Evolutionary conservation across 2,797 vertebrate species (phyloP).

Genomic region (Acrocephalus scirpaceus): DNA sequence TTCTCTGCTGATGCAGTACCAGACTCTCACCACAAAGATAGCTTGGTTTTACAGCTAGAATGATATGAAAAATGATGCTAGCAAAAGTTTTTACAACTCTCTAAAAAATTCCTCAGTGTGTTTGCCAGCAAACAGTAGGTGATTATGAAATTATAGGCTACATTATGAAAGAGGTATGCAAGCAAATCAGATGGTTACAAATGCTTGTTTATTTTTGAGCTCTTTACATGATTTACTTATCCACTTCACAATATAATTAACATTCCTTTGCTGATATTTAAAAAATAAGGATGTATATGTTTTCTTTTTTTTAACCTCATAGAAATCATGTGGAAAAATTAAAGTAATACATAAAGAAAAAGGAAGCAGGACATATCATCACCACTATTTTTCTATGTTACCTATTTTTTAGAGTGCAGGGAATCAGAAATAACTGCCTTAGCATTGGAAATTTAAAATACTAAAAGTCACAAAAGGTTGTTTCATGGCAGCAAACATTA

Average conservation of each 20-base stretch:
- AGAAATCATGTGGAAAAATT: conserved; percentile 14
- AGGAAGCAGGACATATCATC: not conserved
- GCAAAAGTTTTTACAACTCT: conserved; percentile 38
- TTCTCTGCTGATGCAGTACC: rapidly evolving
- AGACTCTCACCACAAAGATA: not conserved
- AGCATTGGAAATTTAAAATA: not conserved
- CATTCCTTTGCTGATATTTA: not conserved
- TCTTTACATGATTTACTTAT: conserved; percentile 14
- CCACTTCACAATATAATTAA: conserved; percentile 43
- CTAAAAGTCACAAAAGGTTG: not conserved
- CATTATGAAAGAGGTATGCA: not conserved
- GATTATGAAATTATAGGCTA: conserved; percentile 41
- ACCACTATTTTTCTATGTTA: not conserved
- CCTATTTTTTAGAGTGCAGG: not conserved
- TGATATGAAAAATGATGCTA: conserved; percentile 8
- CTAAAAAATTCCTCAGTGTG: conserved; percentile 10
- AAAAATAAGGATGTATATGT: not conserved
- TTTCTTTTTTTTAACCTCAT: not conserved
- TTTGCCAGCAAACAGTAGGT: conserved; percentile 48
- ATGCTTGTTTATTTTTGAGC: conserved; percentile 37
- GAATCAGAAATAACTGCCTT: not conserved
- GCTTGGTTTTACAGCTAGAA: conserved; percentile 14
- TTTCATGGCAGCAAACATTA: not conserved
- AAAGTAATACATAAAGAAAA: conserved; percentile 21
- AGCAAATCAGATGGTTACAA: conserved; percentile 26